Evolutionary conservation across 2,797 vertebrate species (phyloP).

Genomic region (Liasis olivaceus): DNA sequence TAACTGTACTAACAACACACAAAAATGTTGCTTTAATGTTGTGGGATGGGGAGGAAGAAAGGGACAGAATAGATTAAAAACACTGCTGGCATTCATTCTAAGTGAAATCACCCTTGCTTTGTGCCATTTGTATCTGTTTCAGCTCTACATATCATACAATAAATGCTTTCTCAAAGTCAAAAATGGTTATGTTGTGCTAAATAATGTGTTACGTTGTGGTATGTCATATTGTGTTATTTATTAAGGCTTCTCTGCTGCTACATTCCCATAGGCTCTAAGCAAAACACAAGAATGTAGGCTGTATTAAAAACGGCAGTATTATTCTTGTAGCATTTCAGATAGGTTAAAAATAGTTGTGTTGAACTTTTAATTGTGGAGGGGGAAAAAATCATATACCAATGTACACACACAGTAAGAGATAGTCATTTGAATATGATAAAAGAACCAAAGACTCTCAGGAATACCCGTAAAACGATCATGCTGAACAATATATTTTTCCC

Average conservation of each 20-base stretch:
- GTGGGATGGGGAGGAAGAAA: neutral
- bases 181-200: neutral
- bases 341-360: slow-evolving; percentile 49
- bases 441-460: slow-evolving; percentile 50
- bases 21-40: neutral
- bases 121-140: neutral
- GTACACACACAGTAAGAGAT: slow-evolving; percentile 56
- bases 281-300: neutral
- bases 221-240: neutral
- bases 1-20: neutral
- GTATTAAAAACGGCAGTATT: neutral
- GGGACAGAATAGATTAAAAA: neutral
- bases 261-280: neutral
- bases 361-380: slow-evolving; percentile 61
- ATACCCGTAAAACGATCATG: slow-evolving; percentile 68
- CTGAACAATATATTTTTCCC: slow-evolving; percentile 67
- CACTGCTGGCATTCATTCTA: neutral
- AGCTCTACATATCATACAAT: neutral
- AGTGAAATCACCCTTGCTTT: neutral
- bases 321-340: neutral
- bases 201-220: neutral
- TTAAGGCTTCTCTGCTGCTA: neutral
- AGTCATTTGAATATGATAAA: slow-evolving; percentile 57
- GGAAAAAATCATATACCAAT: neutral
- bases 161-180: neutral